Evolutionary conservation across 2,113 vertebrate species (phyloP), one percentile per base, ranked within the genome.

Genomic region (Apeltes quadracus): DNA sequence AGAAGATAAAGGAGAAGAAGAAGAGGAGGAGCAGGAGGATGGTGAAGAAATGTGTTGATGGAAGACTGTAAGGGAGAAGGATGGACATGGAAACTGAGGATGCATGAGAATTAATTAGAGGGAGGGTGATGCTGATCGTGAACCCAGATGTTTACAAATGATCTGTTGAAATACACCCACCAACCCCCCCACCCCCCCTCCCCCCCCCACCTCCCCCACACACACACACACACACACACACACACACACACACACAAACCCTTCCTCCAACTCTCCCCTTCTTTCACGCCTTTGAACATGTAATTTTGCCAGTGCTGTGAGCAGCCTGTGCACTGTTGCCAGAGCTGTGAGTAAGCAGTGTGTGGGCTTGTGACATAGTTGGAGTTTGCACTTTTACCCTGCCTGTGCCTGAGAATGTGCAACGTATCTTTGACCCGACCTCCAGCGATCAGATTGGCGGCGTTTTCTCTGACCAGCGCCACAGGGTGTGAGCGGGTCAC

Each of bases 111-210:
- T 74, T 84, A 87, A 87, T 90, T 78, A 77, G 81, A 69, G 61
- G 74, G 80, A 84, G 72, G 79, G 78, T 72, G 76, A 67, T 61
- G 55, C 62, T 87, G 87, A 91, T 79, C 87, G 74, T 84, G 71
- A 69, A 71, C 86, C 76, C 90, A 92, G 88, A 91, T 91, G 89
- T 91, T 89, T 85, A 73, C 51, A 90, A 91, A 86, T 91, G 75
- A 75, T 81, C 78, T 53, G 63, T 71, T 86, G 77, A 86, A 69
- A 86, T 34, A 6, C 32, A 34, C 32, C 32, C 29, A 3, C 78
- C 44, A 67, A 38, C 36, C 7, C 36, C n/a, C n/a, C n/a, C n/a
- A n/a, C n/a, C n/a, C n/a, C n/a, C n/a, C n/a, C n/a, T n/a, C n/a
- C n/a, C n/a, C n/a, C n/a, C n/a, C n/a, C n/a, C n/a, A n/a, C n/a